Evolutionary conservation across 2,888 invertebrate genomes (phyloP).

Genomic region (Zele albiditarsus): DNA sequence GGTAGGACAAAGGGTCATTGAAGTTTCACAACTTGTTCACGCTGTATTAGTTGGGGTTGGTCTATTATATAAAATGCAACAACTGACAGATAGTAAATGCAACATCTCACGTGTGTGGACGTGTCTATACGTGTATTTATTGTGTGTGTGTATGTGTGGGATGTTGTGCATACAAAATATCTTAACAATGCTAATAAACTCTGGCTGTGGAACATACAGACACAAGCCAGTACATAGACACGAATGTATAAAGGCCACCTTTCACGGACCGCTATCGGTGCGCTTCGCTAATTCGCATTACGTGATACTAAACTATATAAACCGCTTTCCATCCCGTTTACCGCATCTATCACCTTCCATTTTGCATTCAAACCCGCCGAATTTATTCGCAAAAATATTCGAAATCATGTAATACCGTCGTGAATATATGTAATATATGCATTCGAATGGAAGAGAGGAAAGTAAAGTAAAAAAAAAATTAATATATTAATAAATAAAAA

Average conservation of each 20-base stretch:
- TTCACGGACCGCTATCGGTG: conserved; percentile 55
- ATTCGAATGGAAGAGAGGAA: neutral
- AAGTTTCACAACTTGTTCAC: neutral
- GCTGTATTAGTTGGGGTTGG: neutral
- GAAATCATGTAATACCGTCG: conserved; percentile 29
- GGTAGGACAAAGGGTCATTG: neutral
- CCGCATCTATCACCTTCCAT: conserved; percentile 45
- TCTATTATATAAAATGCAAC: neutral
- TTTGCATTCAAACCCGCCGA: conserved; percentile 47
- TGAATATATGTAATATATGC: conserved; percentile 17
- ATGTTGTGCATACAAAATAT: conserved; percentile 48
- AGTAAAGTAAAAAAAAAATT: neutral
- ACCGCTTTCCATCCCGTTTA: conserved; percentile 54
- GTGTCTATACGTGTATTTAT: neutral
- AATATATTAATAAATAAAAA: conserved; percentile 38
- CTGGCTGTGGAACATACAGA: conserved; percentile 51
- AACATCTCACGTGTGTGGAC: neutral
- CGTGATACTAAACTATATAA: conserved; percentile 49
- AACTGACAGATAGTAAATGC: neutral
- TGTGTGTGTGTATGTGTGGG: conserved; percentile 37
- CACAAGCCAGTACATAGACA: neutral
- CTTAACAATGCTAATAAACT: conserved; percentile 60
- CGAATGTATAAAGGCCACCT: conserved; percentile 42
- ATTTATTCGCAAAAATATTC: conserved; percentile 44
- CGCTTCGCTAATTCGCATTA: conserved; percentile 55